Conservation (phyloP, 2,888 invertebrate species). For the Oxycera nigricornis region DNA sequence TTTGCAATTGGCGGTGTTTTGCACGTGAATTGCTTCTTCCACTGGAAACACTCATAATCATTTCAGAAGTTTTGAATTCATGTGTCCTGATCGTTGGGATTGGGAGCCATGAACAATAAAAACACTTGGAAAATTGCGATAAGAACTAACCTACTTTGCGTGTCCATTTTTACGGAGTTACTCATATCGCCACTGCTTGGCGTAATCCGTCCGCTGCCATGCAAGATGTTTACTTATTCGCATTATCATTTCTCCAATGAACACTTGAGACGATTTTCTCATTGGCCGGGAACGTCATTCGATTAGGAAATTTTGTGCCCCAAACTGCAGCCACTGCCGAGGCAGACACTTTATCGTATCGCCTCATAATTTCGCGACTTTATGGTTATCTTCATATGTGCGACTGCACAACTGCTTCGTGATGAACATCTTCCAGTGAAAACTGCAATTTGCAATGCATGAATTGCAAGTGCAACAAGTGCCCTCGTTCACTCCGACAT, state of each 20-base stretch:
- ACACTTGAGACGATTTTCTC: not conserved
- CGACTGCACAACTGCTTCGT: not conserved
- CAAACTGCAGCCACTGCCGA: not conserved
- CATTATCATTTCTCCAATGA: not conserved
- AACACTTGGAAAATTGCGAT: not conserved
- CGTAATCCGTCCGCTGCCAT: not conserved
- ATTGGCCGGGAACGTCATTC: not conserved
- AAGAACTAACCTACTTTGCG: constrained; percentile 2
- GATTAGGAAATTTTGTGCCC: not conserved
- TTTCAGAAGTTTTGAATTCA: no score
- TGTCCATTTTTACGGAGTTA: not conserved
- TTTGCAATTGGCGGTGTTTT: no score
- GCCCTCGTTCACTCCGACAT: constrained; percentile 3
- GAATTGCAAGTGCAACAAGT: constrained; percentile 36
- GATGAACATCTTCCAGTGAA: not conserved
- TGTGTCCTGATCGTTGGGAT: no score
- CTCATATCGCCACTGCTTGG: not conserved
- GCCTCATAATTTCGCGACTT: not conserved
- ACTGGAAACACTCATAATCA: no score
- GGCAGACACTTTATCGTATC: not conserved
- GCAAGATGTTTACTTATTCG: not conserved
- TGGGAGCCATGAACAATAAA: no score
- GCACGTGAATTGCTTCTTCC: no score
- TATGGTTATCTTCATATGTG: constrained; percentile 11
- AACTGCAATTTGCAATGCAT: not conserved